phyloP scores from a whole-genome alignment of 2,113 vertebrate species.

The Passer domesticus region DNA sequence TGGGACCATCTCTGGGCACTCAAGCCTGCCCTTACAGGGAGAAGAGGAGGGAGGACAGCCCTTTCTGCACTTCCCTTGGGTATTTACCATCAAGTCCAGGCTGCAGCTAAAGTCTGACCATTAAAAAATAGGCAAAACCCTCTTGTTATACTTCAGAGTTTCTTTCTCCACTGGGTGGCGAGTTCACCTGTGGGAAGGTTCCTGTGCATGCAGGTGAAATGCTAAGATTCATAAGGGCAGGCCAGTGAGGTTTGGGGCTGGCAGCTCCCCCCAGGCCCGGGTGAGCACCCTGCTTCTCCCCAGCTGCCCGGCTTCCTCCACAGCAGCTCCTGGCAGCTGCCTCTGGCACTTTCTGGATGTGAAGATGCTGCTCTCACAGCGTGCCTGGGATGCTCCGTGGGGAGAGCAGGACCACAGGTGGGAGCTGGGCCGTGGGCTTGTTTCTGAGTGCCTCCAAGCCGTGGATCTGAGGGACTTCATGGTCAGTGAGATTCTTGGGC shows the following conservation, averaged over 20 bases:
- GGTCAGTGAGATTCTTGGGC: not conserved
- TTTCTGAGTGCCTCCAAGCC: not conserved
- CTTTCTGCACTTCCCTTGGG: not conserved
- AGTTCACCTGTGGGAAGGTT: not conserved
- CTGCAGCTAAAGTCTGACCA: not conserved
- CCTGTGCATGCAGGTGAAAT: not conserved
- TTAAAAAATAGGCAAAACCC: not conserved
- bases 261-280: rapidly evolving
- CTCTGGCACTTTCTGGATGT: not conserved
- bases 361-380: not conserved
- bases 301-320: not conserved
- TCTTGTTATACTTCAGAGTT: not conserved
- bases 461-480: not conserved
- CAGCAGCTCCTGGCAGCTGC: not conserved
- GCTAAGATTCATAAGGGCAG: not conserved
- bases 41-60: not conserved
- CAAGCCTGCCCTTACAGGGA: not conserved
- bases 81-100: not conserved
- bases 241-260: not conserved
- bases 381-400: rapidly evolving
- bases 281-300: not conserved
- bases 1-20: not conserved
- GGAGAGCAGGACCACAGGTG: not conserved
- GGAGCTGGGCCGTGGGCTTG: not conserved
- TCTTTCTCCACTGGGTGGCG: rapidly evolving